Percentiles rank a stretch among this genome's conserved stretches.
Conservation (phyloP, 2,113 vertebrate genomes). For the Sylvietta virens region DNA sequence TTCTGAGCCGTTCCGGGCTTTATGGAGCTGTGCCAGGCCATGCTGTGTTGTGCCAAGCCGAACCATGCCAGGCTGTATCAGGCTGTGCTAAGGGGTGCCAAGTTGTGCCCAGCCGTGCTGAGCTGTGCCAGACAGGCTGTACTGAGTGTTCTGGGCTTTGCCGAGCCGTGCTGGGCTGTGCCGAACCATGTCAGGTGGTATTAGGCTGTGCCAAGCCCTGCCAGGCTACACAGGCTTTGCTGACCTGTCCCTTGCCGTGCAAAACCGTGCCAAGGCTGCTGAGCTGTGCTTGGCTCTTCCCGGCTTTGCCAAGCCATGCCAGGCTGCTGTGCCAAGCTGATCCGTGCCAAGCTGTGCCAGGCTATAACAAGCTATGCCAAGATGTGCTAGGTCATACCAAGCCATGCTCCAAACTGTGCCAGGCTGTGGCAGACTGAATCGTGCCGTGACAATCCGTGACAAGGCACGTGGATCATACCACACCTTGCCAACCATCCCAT, state of each 20-base stretch:
- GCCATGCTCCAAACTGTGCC: fast-evolving
- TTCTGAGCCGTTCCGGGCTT: not conserved
- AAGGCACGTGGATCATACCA: fast-evolving
- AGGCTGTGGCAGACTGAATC: fast-evolving
- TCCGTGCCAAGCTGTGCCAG: not conserved
- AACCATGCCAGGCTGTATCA: fast-evolving
- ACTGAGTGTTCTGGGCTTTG: not conserved
- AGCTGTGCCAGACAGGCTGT: not conserved
- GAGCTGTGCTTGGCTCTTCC: too few species aligned
- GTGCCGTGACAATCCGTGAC: fast-evolving
- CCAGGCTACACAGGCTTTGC: not conserved
- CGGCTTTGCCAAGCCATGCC: not conserved
- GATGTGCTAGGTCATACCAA: not conserved
- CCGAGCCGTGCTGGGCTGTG: fast-evolving
- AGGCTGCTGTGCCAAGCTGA: not conserved
- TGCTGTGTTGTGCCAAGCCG: not conserved
- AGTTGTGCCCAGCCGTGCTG: fast-evolving
- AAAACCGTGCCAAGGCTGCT: fast-evolving
- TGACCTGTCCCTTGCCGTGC: fast-evolving
- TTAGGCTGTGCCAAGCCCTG: not conserved
- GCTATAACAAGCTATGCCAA: not conserved
- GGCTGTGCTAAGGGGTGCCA: fast-evolving
- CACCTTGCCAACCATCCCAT: not conserved
- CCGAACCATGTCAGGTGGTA: fast-evolving
- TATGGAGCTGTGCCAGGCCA: too few species aligned